Percentiles rank a stretch among this genome's conserved stretches.
Conservation (phyloP, 2,888 invertebrate species). For the Drosophila nigricruria region DNA sequence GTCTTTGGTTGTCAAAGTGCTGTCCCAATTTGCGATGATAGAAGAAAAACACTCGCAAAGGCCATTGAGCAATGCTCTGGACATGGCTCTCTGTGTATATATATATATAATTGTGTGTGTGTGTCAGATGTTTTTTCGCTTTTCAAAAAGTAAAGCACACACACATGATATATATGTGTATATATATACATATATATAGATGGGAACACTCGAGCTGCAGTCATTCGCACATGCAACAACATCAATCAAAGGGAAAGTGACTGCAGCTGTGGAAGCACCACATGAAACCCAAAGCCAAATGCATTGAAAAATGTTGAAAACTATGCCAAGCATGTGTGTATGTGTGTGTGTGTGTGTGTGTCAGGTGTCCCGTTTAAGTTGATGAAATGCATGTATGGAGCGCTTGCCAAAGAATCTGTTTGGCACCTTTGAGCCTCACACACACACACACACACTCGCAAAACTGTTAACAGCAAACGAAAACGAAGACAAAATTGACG, state of each 20-base stretch:
- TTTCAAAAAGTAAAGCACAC: conserved; percentile 39
- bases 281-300: conserved; percentile 53
- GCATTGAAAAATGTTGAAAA: conserved; percentile 70
- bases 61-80: conserved; percentile 56
- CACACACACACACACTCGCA: background rate
- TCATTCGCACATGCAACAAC: conserved; percentile 64
- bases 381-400: conserved; percentile 48
- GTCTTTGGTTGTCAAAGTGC: conserved; percentile 55
- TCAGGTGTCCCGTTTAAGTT: conserved; percentile 56
- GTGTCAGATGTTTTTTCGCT: conserved; percentile 36
- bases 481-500: conserved; percentile 45
- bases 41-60: conserved; percentile 38
- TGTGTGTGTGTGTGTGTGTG: conserved; percentile 27
- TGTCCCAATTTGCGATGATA: conserved; percentile 54
- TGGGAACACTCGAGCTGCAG: conserved; percentile 40
- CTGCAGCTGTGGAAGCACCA: conserved; percentile 23
- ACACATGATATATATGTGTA: background rate
- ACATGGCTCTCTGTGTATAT: conserved; percentile 15
- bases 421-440: conserved; percentile 30
- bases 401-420: conserved; percentile 21
- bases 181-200: conserved; percentile 3
- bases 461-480: conserved; percentile 26
- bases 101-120: background rate
- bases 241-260: conserved; percentile 73
- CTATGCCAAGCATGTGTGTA: conserved; percentile 61